Evolutionary conservation across 2,888 invertebrate species (phyloP).

Genomic region (Lithosia quadra): DNA sequence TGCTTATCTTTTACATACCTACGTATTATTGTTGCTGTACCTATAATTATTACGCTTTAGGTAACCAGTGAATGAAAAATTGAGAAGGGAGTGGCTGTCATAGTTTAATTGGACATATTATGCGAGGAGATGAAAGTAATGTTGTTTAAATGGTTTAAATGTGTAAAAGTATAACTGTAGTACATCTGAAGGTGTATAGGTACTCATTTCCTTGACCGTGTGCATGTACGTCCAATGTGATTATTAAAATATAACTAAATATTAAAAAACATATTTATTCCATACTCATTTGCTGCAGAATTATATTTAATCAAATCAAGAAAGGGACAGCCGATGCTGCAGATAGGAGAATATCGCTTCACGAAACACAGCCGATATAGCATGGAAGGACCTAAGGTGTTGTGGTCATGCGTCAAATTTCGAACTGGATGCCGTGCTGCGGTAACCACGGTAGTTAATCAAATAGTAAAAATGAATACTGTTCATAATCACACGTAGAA

Average conservation of each 20-base stretch:
- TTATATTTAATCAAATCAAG: not conserved
- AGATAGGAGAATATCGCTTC: not conserved
- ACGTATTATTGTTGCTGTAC: too few species aligned
- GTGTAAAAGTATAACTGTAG: too few species aligned
- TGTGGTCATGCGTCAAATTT: not conserved
- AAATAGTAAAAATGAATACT: not conserved
- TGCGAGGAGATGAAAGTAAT: too few species aligned
- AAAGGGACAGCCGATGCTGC: not conserved
- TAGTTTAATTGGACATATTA: too few species aligned
- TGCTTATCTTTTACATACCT: too few species aligned
- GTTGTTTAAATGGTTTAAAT: too few species aligned
- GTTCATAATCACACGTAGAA: constrained; percentile 1
- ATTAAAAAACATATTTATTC: not conserved
- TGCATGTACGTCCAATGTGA: too few species aligned
- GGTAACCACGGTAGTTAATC: not conserved
- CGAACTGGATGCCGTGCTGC: constrained; percentile 1
- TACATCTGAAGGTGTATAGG: too few species aligned
- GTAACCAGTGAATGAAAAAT: too few species aligned
- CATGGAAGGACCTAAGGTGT: not conserved
- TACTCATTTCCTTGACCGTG: too few species aligned
- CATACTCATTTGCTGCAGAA: not conserved
- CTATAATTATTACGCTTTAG: too few species aligned
- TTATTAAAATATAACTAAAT: not conserved
- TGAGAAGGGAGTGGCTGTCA: too few species aligned
- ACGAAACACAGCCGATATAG: not conserved